These are phyloP conservation scores for Parthenolecanium corni DNA, from an alignment of 2,888 invertebrate species.

Conservation along the genomic window DNA sequence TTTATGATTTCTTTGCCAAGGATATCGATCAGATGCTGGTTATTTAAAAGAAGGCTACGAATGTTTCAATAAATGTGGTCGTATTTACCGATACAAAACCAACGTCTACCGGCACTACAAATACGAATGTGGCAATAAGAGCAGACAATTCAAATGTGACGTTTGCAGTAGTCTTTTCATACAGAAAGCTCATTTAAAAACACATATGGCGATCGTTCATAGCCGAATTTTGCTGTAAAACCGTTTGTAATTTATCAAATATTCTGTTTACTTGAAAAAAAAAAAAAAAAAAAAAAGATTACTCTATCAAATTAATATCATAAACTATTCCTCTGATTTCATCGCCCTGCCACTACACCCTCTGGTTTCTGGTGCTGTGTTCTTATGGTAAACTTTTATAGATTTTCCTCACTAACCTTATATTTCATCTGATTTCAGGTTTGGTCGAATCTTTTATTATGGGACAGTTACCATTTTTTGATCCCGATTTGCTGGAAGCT, in stretches of 20 bases:
- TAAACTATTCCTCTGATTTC: background rate
- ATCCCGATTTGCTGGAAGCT: too few relatives aligned
- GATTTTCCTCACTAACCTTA: background rate
- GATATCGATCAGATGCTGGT: background rate
- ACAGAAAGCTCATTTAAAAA: constrained; percentile 19
- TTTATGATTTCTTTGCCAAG: background rate
- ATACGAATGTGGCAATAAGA: constrained; percentile 26
- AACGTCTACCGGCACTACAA: constrained; percentile 28
- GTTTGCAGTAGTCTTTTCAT: constrained; percentile 6
- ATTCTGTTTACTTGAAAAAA: background rate
- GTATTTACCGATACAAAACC: constrained; percentile 32
- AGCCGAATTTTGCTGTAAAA: background rate
- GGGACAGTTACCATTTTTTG: background rate
- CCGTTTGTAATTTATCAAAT: background rate
- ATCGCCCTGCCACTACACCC: background rate
- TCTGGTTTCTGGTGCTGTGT: background rate
- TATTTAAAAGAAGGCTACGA: constrained; percentile 10
- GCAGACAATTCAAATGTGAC: constrained; percentile 14
- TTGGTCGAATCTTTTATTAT: background rate
- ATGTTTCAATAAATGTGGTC: constrained; percentile 31
- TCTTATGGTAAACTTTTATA: background rate
- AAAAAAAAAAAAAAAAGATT: background rate
- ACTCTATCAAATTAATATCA: background rate
- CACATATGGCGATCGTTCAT: constrained; percentile 19
- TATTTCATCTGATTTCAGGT: too few relatives aligned